phyloP scores from a whole-genome alignment of 2,888 invertebrate genomes.

The Acrobeloides nanus region DNA sequence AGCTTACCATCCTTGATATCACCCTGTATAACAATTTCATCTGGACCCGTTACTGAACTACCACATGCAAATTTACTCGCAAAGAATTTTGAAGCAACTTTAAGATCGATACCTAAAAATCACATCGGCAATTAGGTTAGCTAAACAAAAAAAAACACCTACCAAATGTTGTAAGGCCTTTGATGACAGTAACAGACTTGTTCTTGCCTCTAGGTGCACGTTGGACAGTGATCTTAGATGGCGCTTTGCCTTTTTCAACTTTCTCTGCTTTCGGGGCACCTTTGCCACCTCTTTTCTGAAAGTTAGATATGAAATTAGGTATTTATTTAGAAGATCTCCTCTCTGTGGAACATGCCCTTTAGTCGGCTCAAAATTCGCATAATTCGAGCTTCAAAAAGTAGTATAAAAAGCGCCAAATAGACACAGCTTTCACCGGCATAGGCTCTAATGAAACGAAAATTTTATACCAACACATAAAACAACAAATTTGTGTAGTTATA shows the following conservation, averaged over 20 bases:
- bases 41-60: constrained; percentile 92
- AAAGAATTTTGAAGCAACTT: constrained; percentile 94
- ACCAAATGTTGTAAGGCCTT: constrained; percentile 89
- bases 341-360: too few relatives aligned
- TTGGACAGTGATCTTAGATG: constrained; percentile 60
- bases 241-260: constrained; percentile 65
- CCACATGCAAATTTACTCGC: constrained; percentile 96
- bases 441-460: too few relatives aligned
- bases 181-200: constrained; percentile 94
- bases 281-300: constrained; percentile 37
- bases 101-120: constrained; percentile 80
- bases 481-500: too few relatives aligned
- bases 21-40: constrained; percentile 95
- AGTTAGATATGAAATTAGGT: too few relatives aligned
- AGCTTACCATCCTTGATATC: constrained; percentile 24
- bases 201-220: constrained; percentile 84
- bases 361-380: too few relatives aligned
- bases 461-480: too few relatives aligned
- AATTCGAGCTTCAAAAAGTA: too few relatives aligned
- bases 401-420: too few relatives aligned
- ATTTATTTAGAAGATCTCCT: too few relatives aligned
- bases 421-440: too few relatives aligned
- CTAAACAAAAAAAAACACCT: too few relatives aligned
- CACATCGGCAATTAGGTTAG: too few relatives aligned
- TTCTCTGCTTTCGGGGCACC: constrained; percentile 46